phyloP scores from a whole-genome alignment of 2,113 vertebrate genomes.

The Lanius ludovicianus region DNA sequence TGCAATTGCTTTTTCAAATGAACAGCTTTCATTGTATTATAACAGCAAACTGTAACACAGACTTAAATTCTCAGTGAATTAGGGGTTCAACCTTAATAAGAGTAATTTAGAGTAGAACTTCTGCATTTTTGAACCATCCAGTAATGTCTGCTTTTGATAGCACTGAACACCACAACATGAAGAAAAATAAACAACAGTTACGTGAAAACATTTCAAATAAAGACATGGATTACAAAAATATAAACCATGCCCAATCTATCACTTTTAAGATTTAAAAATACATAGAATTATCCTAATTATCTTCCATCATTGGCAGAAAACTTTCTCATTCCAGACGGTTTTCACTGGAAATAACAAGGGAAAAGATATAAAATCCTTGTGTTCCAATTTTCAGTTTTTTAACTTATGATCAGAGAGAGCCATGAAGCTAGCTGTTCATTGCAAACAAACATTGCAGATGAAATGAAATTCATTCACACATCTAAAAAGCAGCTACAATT shows the following conservation, averaged over 20 bases:
- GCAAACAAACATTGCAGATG: constrained; percentile 69
- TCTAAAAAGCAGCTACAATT: constrained; percentile 11
- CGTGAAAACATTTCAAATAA: not conserved
- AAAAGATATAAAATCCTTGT: not conserved
- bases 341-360: not conserved
- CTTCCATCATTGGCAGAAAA: not conserved
- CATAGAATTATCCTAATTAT: not conserved
- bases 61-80: not conserved
- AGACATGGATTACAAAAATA: constrained; percentile 1
- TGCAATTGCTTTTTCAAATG: constrained; percentile 74
- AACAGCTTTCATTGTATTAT: constrained; percentile 61
- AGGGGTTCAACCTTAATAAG: not conserved
- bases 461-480: constrained; percentile 35
- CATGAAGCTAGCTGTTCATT: constrained; percentile 73
- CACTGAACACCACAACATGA: not conserved
- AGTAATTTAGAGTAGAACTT: constrained; percentile 10
- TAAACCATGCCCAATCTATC: not conserved
- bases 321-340: not conserved
- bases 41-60: not conserved
- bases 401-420: not conserved
- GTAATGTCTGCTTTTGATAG: not conserved
- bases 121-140: not conserved
- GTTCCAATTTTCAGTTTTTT: not conserved
- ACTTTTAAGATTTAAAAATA: not conserved
- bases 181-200: not conserved